Conservation (phyloP, 2,888 invertebrate genomes). For the Halocaridina rubra region DNA sequence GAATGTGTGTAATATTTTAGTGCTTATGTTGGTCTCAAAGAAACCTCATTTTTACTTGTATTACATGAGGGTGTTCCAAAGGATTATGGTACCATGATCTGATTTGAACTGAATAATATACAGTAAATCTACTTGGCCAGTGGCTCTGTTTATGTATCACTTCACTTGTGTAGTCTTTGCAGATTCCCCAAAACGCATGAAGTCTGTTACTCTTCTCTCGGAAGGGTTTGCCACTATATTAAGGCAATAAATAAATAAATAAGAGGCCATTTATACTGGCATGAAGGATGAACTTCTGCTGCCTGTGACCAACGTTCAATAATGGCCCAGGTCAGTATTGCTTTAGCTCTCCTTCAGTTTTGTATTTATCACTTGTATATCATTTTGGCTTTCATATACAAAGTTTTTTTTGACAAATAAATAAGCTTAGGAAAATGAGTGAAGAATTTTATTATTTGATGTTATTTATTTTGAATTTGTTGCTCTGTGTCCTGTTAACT, state of each 20-base stretch:
- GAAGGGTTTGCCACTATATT: slow-evolving; percentile 21
- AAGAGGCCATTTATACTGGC: slow-evolving; percentile 26
- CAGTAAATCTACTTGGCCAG: slow-evolving; percentile 32
- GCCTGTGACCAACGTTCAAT: slow-evolving; percentile 25
- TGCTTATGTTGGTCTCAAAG: too few species aligned
- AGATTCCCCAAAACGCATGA: slow-evolving; percentile 27
- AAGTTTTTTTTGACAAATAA: too few species aligned
- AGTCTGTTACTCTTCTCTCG: slow-evolving; percentile 3
- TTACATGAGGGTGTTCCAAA: too few species aligned
- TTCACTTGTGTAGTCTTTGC: slow-evolving; percentile 40
- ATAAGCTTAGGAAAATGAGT: too few species aligned
- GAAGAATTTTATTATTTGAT: too few species aligned
- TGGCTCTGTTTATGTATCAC: slow-evolving; percentile 30
- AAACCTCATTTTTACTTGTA: too few species aligned
- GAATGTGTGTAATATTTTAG: too few species aligned
- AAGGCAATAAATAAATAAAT: neutral
- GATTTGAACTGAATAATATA: too few species aligned
- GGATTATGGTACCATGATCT: too few species aligned
- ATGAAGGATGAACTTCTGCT: slow-evolving; percentile 27
- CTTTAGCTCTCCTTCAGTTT: slow-evolving; percentile 20
- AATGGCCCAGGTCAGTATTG: slow-evolving; percentile 35
- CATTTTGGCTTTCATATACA: slow-evolving; percentile 12
- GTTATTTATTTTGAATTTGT: too few species aligned
- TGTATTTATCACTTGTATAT: slow-evolving; percentile 33
- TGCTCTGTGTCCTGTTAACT: too few species aligned